These are phyloP conservation scores for Diploptera punctata DNA, from an alignment of 2,888 invertebrate species.

Conservation along the genomic window DNA sequence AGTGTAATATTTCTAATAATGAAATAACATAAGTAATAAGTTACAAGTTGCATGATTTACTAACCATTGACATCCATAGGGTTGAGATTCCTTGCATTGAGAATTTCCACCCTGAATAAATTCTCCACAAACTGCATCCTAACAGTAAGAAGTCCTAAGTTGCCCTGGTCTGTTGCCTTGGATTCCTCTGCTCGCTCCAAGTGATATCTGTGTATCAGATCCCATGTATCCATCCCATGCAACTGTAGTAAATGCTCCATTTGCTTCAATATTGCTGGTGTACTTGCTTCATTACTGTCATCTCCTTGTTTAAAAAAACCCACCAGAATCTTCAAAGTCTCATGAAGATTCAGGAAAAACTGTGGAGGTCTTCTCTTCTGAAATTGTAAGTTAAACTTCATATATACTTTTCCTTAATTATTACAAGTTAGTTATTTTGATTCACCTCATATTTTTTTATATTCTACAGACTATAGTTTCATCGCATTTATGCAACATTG, in stretches of 20 bases:
- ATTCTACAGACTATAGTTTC: too few relatives aligned
- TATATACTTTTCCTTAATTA: too few relatives aligned
- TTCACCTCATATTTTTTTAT: too few relatives aligned
- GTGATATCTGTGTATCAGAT: slow-evolving; percentile 84
- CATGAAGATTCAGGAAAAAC: slow-evolving; percentile 91
- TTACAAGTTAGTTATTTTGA: too few relatives aligned
- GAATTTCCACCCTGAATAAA: slow-evolving; percentile 78
- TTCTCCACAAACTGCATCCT: slow-evolving; percentile 74
- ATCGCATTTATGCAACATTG: too few relatives aligned
- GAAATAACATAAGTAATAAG: too few relatives aligned
- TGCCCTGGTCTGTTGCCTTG: slow-evolving; percentile 65
- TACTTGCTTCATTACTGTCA: slow-evolving; percentile 44
- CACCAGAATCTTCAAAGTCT: slow-evolving; percentile 84
- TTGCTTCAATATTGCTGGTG: slow-evolving; percentile 53
- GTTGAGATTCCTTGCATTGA: slow-evolving; percentile 87
- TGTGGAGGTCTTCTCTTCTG: slow-evolving; percentile 88
- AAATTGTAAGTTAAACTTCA: too few relatives aligned
- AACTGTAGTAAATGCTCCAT: slow-evolving; percentile 72
- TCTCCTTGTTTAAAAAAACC: slow-evolving; percentile 84
- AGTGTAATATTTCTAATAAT: too few relatives aligned
- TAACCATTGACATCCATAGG: slow-evolving; percentile 89
- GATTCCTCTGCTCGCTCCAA: slow-evolving; percentile 69
- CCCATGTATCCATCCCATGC: slow-evolving; percentile 87
- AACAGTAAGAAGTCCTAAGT: slow-evolving; percentile 80
- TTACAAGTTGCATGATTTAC: too few relatives aligned